phyloP scores from a whole-genome alignment of 2,888 invertebrate genomes.

The Agelastica alni region DNA sequence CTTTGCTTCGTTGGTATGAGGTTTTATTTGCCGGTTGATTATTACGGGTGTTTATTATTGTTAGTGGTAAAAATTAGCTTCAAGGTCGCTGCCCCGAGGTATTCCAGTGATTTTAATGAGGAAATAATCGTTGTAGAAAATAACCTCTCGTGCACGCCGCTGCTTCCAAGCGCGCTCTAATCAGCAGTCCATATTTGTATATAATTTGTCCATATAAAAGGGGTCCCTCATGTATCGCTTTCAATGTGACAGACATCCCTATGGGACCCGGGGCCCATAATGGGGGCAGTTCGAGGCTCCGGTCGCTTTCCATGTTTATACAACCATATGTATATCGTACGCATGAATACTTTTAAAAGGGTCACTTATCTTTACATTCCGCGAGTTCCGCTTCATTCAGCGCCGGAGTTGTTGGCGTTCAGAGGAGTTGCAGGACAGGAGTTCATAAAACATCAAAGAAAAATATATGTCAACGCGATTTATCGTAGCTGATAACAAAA shows the following conservation, averaged over 20 bases:
- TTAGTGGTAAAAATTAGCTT: no score
- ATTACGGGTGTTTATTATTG: no score
- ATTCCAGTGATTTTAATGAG: no score
- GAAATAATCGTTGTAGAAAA: no score
- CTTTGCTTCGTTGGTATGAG: no score
- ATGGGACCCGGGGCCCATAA: slow-evolving; percentile 41
- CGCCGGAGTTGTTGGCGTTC: slow-evolving; percentile 20
- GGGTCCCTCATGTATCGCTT: slow-evolving; percentile 54
- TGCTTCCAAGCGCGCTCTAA: slow-evolving; percentile 48
- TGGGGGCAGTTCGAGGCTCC: slow-evolving; percentile 27
- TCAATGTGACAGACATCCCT: slow-evolving; percentile 54
- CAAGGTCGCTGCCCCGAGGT: no score
- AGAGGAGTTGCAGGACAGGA: slow-evolving; percentile 7
- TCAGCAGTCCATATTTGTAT: slow-evolving; percentile 59
- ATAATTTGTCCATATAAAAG: slow-evolving; percentile 59
- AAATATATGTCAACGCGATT: not conserved
- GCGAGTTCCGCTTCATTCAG: slow-evolving; percentile 43
- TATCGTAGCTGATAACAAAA: no score
- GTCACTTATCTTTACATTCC: slow-evolving; percentile 52
- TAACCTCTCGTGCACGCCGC: no score
- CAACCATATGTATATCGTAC: slow-evolving; percentile 54
- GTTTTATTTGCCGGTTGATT: no score
- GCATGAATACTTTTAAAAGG: slow-evolving; percentile 57
- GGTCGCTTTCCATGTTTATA: slow-evolving; percentile 45
- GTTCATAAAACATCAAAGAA: not conserved